Base-by-base conservation (phyloP, 1,140 invertebrate genomes). In the Lepidurus packardi region DNA sequence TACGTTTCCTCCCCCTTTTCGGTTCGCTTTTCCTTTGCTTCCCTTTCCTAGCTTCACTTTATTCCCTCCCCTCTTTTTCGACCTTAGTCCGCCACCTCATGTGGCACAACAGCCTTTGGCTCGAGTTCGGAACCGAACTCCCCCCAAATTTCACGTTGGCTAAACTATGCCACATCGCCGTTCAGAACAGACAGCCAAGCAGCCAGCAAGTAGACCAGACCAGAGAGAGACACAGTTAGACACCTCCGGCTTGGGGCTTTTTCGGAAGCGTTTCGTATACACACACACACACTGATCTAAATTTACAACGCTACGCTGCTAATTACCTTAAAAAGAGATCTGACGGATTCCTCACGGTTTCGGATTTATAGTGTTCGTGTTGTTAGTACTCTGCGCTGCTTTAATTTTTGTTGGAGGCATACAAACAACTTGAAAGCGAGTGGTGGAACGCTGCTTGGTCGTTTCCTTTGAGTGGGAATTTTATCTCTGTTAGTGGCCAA, bases 151-250 rank as follows among this genome's bases (percentile, higher is more conserved):
- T 65, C 53, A 65, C 53, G 53, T 65, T 16, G 53, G 53, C 53
- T 65, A 65, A 65, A 65, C 53, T 65, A 21, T 65, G 53, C 53
- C 53, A 65, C 53, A n/a, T 21, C 53, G 21, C 21, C 53, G 53
- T 65, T n/a, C 16, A 65, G 53, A 65, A 65, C 53, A 65, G 53
- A 65, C 53, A 65, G 53, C 53, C 9, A 65, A 65, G 53, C 53
- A 65, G 53, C 53, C 53, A 65, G 53, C 53, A 16, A 65, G 53
- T 65, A 65, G 53, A 65, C 53, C 53, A 65, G 53, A 65, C 45
- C 45, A 47, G 53, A 21, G 53, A 65, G 16, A 65, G 16, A 34
- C 34, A 34, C 34, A 34, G 34, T 34, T 2, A 34, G 34, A 34
- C 34, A 34, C 21, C 16, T 65, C 53, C 16, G 53, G 21, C 53